phyloP scores from a whole-genome alignment of 2,888 invertebrate genomes.

The Scaptomyza cyrtandrae region DNA sequence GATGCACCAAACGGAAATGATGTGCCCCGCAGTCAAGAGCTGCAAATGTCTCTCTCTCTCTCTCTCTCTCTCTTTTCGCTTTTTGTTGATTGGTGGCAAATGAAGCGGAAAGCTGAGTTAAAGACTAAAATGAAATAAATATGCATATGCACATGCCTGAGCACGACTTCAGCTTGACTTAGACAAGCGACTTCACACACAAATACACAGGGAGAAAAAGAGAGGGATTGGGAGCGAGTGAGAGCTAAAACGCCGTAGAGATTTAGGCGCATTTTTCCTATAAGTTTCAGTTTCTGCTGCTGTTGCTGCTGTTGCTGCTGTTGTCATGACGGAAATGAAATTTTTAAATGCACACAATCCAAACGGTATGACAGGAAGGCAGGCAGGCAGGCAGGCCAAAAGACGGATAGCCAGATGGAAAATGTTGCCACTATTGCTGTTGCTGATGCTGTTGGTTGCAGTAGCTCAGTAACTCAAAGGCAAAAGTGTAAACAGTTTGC shows the following conservation, averaged over 20 bases:
- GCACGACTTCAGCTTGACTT: constrained; percentile 6
- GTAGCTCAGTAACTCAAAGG: constrained; percentile 44
- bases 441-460: constrained; percentile 15
- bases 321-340: constrained; percentile 72
- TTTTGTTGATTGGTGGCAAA: constrained; percentile 34
- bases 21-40: constrained; percentile 31
- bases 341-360: constrained; percentile 51
- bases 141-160: constrained; percentile 38
- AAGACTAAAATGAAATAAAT: constrained; percentile 44
- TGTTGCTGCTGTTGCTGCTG: constrained; percentile 61
- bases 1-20: constrained; percentile 69
- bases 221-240: too few species aligned
- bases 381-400: constrained; percentile 1
- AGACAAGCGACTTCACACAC: not conserved
- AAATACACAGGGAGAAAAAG: too few species aligned
- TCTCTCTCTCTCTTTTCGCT: not conserved
- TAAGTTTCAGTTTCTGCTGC: constrained; percentile 24
- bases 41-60: constrained; percentile 14
- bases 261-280: constrained; percentile 45
- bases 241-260: constrained; percentile 12
- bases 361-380: constrained; percentile 22
- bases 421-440: constrained; percentile 13
- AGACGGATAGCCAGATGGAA: constrained; percentile 12
- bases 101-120: constrained; percentile 60
- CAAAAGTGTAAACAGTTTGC: constrained; percentile 53